Percentiles rank a stretch among this genome's conserved stretches.
Evolutionary conservation across 30 jellyfish, hydroid and myxozoan species (phyloP).

Genomic region (Pelagia noctiluca): DNA sequence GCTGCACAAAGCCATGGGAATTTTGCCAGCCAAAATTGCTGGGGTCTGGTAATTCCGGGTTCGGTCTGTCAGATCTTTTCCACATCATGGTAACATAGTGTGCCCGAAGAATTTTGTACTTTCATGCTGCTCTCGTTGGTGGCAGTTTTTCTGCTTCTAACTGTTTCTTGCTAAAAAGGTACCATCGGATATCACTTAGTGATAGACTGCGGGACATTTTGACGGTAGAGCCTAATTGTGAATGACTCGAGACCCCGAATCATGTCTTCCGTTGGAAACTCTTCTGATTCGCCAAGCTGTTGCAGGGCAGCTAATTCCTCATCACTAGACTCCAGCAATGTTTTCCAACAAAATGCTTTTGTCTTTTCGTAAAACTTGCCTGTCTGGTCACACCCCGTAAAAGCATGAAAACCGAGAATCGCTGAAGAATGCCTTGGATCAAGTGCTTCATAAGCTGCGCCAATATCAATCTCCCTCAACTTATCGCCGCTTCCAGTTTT

Average conservation of each 20-base stretch:
- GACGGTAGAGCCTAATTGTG: background rate
- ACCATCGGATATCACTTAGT: slow-evolving; percentile 9
- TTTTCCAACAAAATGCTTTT: slow-evolving; percentile 13
- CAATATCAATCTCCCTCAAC: slow-evolving; percentile 9
- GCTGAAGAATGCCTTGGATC: background rate
- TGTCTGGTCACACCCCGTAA: slow-evolving; percentile 14
- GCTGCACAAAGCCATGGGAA: background rate
- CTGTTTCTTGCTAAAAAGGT: background rate
- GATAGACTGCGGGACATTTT: background rate
- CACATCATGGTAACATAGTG: background rate
- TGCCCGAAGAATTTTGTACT: slow-evolving; percentile 4
- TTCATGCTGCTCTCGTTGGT: slow-evolving; percentile 11
- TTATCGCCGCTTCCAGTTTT: slow-evolving; percentile 28
- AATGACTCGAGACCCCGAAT: background rate
- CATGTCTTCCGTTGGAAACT: background rate
- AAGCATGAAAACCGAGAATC: slow-evolving; percentile 13
- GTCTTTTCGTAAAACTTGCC: slow-evolving; percentile 21
- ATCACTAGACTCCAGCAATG: background rate
- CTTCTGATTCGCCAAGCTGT: slow-evolving; percentile 10
- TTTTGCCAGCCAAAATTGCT: background rate
- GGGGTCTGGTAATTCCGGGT: slow-evolving; percentile 12
- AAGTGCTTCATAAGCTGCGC: background rate
- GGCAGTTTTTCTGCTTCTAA: background rate
- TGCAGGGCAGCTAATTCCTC: background rate
- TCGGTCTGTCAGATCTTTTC: background rate